Evolutionary conservation across 2,888 invertebrate species (phyloP).

Genomic region (Acleris cristana): DNA sequence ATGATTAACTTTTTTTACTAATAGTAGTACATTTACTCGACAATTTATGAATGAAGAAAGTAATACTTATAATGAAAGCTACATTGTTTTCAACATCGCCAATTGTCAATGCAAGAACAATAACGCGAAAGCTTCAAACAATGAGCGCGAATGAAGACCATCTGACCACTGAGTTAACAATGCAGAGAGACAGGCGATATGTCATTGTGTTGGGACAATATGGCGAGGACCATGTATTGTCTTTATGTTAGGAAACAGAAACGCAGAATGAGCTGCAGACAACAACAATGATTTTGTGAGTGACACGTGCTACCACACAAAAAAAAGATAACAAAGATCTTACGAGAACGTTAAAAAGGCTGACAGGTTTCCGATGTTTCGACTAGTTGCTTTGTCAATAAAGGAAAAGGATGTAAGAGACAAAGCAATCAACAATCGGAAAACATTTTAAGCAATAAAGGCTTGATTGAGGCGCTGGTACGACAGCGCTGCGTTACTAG

Average conservation of each 20-base stretch:
- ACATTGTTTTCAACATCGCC: slow-evolving; percentile 14
- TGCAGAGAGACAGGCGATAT: slow-evolving; percentile 26
- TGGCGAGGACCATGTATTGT: slow-evolving; percentile 4
- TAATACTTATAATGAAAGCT: background rate
- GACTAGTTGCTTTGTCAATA: too few species aligned
- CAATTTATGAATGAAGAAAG: background rate
- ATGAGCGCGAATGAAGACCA: slow-evolving; percentile 24
- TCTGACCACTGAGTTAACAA: slow-evolving; percentile 25
- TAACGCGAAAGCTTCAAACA: slow-evolving; percentile 21
- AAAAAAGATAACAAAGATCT: too few species aligned
- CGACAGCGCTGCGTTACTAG: too few species aligned
- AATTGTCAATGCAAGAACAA: slow-evolving; percentile 18
- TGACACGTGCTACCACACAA: slow-evolving; percentile 3
- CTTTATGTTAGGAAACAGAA: background rate
- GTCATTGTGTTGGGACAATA: slow-evolving; percentile 32
- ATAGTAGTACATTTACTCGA: background rate
- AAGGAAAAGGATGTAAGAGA: too few species aligned
- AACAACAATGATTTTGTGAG: background rate
- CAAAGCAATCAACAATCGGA: too few species aligned
- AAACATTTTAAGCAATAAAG: too few species aligned
- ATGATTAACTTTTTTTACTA: too few species aligned
- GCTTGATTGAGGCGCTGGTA: too few species aligned
- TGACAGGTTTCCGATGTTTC: too few species aligned
- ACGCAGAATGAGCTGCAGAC: slow-evolving; percentile 1
- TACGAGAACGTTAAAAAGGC: too few species aligned